Conservation (phyloP, 1,140 invertebrate genomes). For the Bombus picipes region DNA sequence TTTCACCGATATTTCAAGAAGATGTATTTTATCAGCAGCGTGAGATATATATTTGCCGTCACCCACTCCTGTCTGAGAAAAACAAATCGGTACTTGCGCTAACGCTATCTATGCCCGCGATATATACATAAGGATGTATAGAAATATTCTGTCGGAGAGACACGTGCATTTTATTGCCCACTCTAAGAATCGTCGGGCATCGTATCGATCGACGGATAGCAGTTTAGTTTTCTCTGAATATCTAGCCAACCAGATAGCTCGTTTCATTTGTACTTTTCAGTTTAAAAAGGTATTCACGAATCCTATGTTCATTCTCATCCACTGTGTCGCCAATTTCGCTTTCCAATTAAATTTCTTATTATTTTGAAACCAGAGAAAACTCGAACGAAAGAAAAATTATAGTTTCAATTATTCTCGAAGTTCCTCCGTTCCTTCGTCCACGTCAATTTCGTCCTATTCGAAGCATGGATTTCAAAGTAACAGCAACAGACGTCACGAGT, state of each 20-base stretch:
- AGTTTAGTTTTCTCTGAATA: background rate
- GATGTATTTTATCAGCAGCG: slow-evolving; percentile 20
- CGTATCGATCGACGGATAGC: slow-evolving; percentile 5
- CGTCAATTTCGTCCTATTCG: background rate
- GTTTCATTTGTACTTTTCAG: background rate
- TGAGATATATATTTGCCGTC: background rate
- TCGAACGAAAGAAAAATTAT: background rate
- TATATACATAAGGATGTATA: background rate
- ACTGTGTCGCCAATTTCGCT: background rate
- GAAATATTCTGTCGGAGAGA: background rate
- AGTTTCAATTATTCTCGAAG: background rate
- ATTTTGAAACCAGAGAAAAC: background rate
- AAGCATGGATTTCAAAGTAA: background rate
- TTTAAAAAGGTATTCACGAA: background rate
- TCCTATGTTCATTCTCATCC: background rate
- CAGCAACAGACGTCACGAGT: background rate
- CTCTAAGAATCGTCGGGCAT: background rate
- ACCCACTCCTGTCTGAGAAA: background rate
- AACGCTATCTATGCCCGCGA: background rate
- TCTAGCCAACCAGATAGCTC: background rate
- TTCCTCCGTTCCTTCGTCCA: background rate
- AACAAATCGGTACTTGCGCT: slow-evolving; percentile 31
- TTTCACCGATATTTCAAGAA: slow-evolving; percentile 17
- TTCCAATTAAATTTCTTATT: background rate
- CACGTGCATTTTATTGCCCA: slow-evolving; percentile 26